These are phyloP conservation scores for Caenorhabditis virilis DNA, from an alignment of 2,888 invertebrate genomes.

Conservation along the genomic window DNA sequence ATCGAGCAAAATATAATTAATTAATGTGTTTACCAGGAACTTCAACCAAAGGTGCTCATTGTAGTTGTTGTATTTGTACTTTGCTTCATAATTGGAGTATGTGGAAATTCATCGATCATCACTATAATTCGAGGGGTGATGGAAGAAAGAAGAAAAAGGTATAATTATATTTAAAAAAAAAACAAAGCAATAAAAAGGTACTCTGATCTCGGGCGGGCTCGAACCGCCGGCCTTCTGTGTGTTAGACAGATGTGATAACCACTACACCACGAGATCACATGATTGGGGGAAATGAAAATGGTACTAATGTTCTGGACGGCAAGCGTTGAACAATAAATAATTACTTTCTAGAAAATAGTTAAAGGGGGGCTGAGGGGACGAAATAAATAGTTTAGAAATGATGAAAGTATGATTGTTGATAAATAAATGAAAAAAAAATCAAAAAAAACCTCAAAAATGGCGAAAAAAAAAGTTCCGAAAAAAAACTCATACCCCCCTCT, in stretches of 20 bases:
- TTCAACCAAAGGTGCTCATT: conserved; percentile 60
- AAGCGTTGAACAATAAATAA: too few relatives aligned
- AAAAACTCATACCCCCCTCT: too few relatives aligned
- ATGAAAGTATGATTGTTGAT: too few relatives aligned
- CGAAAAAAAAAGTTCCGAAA: too few relatives aligned
- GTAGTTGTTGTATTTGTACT: conserved; percentile 62
- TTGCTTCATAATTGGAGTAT: conserved; percentile 64
- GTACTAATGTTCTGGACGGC: too few relatives aligned
- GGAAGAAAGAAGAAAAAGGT: conserved; percentile 47
- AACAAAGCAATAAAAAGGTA: not conserved
- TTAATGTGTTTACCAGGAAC: conserved; percentile 48
- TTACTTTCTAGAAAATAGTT: too few relatives aligned
- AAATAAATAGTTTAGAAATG: too few relatives aligned
- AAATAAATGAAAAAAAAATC: too few relatives aligned
- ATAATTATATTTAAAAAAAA: not conserved
- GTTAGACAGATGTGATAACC: conserved; percentile 68
- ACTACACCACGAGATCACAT: conserved; percentile 63
- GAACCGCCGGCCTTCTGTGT: conserved; percentile 67
- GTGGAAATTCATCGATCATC: conserved; percentile 62
- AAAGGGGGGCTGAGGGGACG: too few relatives aligned
- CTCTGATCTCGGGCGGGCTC: conserved; percentile 66
- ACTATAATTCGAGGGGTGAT: conserved; percentile 62
- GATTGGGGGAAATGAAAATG: too few relatives aligned
- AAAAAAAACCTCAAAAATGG: too few relatives aligned
- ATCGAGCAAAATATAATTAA: not conserved